Evolutionary conservation across 2,797 vertebrate species (phyloP).

Genomic region (Erpetoichthys calabaricus): DNA sequence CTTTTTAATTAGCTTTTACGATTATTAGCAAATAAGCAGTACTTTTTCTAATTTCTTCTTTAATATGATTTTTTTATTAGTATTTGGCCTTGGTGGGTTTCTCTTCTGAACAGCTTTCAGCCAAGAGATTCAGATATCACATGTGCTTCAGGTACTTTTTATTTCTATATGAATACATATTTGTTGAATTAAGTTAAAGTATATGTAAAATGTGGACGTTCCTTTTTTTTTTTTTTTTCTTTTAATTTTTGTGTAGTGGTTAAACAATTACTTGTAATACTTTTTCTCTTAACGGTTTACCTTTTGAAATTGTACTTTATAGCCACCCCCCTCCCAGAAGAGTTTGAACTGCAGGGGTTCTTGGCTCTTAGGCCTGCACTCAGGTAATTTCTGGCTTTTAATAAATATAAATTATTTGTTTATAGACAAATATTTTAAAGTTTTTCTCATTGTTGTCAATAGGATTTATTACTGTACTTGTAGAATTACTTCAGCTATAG

Average conservation of each 20-base stretch:
- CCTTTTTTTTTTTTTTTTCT: too few relatives aligned
- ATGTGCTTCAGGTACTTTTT: conserved; percentile 55
- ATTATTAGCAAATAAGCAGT: not conserved
- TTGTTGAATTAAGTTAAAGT: too few relatives aligned
- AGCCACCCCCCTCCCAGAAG: conserved; percentile 89
- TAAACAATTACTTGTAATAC: not conserved
- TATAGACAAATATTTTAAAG: not conserved
- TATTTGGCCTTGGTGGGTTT: conserved; percentile 92
- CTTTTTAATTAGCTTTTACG: too few relatives aligned
- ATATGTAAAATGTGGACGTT: too few relatives aligned
- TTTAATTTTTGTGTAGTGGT: too few relatives aligned
- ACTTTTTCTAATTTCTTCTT: not conserved
- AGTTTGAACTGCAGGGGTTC: conserved; percentile 96
- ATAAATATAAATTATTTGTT: not conserved
- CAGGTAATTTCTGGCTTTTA: conserved; percentile 43
- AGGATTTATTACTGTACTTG: not conserved
- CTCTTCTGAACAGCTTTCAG: conserved; percentile 89
- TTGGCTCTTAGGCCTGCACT: conserved; percentile 85
- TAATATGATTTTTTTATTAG: conserved; percentile 31
- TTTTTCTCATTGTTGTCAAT: not conserved
- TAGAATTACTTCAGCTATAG: too few relatives aligned
- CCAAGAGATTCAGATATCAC: conserved; percentile 78
- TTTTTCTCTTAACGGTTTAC: conserved; percentile 8
- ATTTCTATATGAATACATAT: too few relatives aligned
- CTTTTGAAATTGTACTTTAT: conserved; percentile 5